Conservation (phyloP, 2,797 vertebrate species). For the Xiphorhynchus erythropygius region DNA sequence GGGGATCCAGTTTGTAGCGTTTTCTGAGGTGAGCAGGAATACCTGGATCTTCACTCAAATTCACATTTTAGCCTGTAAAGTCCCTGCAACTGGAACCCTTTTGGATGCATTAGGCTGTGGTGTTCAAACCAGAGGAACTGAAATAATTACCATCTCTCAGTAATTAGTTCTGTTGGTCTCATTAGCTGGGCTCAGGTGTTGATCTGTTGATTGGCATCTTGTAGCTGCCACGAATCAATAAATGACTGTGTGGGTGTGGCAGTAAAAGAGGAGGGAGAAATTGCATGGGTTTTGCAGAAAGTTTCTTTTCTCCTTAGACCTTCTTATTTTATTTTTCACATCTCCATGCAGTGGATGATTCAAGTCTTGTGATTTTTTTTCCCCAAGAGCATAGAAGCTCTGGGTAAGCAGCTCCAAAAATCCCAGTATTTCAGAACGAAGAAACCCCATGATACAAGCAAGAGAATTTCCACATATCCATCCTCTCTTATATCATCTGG, state of each 20-base stretch:
- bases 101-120: background rate
- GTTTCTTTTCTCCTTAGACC: background rate
- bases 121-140: background rate
- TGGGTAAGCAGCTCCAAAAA: background rate
- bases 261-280: background rate
- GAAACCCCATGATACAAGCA: rapidly evolving
- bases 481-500: background rate
- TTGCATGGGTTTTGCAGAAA: background rate
- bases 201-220: background rate
- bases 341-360: background rate
- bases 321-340: background rate
- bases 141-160: background rate
- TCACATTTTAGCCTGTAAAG: background rate
- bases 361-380: background rate
- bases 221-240: background rate
- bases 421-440: background rate
- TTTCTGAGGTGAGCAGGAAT: background rate
- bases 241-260: background rate
- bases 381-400: background rate
- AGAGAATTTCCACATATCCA: background rate
- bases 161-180: background rate
- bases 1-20: background rate
- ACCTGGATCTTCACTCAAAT: background rate
- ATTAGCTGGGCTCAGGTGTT: background rate
- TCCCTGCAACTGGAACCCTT: background rate